Conservation (phyloP, 2,888 invertebrate genomes). For the Ectobius pallidus region DNA sequence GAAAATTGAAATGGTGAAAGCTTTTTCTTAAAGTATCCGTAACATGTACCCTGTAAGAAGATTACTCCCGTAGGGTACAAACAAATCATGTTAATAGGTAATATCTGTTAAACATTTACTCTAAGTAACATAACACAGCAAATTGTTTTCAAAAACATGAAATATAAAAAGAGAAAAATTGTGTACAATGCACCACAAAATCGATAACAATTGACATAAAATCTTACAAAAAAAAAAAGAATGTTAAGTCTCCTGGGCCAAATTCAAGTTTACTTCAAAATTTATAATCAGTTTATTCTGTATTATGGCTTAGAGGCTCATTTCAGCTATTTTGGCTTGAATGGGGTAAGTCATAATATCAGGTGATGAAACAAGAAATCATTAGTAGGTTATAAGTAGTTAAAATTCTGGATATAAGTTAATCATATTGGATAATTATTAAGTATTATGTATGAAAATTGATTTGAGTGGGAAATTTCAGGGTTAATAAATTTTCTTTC, state of each 20-base stretch:
- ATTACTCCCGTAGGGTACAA: not conserved
- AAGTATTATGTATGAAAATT: constrained; percentile 24
- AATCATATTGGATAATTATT: not conserved
- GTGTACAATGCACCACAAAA: not conserved
- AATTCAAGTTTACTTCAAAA: constrained; percentile 10
- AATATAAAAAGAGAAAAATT: constrained; percentile 12
- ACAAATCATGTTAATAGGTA: not conserved
- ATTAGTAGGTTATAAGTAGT: not conserved
- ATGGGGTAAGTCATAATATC: no score
- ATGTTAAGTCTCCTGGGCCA: constrained; percentile 3
- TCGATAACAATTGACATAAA: constrained; percentile 20
- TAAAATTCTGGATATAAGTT: not conserved
- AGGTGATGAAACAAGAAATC: no score
- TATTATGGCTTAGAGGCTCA: no score
- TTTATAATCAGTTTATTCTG: no score
- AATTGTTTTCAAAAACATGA: not conserved
- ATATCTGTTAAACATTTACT: not conserved
- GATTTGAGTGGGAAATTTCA: constrained; percentile 21
- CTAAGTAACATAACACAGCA: constrained; percentile 19
- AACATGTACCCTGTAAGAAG: not conserved
- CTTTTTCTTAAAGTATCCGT: not conserved
- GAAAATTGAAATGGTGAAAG: not conserved
- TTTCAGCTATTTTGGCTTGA: no score
- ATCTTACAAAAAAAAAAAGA: constrained; percentile 6
- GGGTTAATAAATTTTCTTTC: constrained; percentile 29